These are phyloP conservation scores for Danio jaintianensis DNA, from an alignment of 2,797 vertebrate genomes.

Conservation along the genomic window DNA sequence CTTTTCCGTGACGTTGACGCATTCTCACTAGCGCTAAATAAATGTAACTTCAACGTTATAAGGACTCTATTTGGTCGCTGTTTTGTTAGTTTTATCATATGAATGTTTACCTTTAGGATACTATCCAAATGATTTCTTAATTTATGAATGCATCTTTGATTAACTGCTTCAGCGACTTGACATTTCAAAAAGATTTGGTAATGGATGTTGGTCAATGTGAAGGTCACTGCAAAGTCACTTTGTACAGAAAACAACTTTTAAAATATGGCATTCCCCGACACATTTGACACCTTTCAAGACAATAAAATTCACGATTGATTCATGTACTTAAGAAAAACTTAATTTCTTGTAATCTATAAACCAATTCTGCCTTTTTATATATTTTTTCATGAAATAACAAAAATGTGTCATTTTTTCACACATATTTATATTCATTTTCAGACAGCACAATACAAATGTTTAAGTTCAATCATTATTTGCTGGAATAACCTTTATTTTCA, in stretches of 20 bases:
- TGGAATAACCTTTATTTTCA: no score
- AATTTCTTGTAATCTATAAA: no score
- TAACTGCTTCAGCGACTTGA: background rate
- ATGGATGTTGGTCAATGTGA: background rate
- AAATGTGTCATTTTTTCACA: no score
- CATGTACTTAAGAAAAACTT: no score
- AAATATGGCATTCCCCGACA: no score
- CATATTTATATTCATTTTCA: no score
- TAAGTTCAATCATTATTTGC: no score
- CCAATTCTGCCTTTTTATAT: no score
- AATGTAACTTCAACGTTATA: background rate
- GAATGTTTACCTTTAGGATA: background rate
- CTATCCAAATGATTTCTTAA: background rate
- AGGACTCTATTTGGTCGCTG: background rate
- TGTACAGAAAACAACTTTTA: background rate
- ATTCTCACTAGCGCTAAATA: background rate
- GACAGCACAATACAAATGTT: no score
- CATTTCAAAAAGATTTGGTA: background rate
- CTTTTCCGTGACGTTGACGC: conserved; percentile 33
- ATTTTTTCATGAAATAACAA: no score
- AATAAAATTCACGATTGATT: no score
- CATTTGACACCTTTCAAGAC: background rate
- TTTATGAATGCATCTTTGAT: background rate
- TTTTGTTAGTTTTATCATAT: background rate
- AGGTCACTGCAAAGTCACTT: conserved; percentile 21